These are phyloP conservation scores for Drosophila rubida DNA, from an alignment of 2,888 invertebrate genomes.

Conservation along the genomic window DNA sequence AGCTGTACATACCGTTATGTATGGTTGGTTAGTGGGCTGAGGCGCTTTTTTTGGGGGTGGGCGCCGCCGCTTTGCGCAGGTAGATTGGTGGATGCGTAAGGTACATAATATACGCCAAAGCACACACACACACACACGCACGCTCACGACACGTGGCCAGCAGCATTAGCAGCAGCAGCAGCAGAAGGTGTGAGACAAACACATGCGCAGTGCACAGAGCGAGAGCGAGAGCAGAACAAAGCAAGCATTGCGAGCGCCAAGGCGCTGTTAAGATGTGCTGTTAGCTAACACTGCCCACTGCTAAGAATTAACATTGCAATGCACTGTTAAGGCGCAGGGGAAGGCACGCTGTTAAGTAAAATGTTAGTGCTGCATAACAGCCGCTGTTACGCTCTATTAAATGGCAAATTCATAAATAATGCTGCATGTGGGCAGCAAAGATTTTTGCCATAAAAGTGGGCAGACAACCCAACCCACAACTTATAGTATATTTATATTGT, in stretches of 20 bases:
- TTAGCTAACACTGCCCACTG: slow-evolving; percentile 25
- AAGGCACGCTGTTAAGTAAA: slow-evolving; percentile 30
- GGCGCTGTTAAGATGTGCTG: neutral
- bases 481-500: neutral
- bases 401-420: slow-evolving; percentile 48
- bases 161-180: slow-evolving; percentile 8
- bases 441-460: slow-evolving; percentile 10
- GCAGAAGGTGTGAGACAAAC: slow-evolving; percentile 49
- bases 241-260: slow-evolving; percentile 10
- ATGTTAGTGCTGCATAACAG: slow-evolving; percentile 18
- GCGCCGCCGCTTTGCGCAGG: slow-evolving; percentile 81
- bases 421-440: slow-evolving; percentile 46
- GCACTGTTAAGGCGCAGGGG: slow-evolving; percentile 38
- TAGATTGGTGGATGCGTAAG: slow-evolving; percentile 85
- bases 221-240: slow-evolving; percentile 8
- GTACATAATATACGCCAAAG: slow-evolving; percentile 80
- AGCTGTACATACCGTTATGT: slow-evolving; percentile 48
- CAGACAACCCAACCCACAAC: neutral
- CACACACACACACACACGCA: slow-evolving; percentile 59
- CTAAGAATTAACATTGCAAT: neutral
- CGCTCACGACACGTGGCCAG: slow-evolving; percentile 48
- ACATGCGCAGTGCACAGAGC: slow-evolving; percentile 53
- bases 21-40: slow-evolving; percentile 41
- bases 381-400: slow-evolving; percentile 27
- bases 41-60: slow-evolving; percentile 40